Percentiles rank a stretch among this genome's conserved stretches.
phyloP scores from a whole-genome alignment of 2,113 vertebrate genomes.

The Smithornis capensis region DNA sequence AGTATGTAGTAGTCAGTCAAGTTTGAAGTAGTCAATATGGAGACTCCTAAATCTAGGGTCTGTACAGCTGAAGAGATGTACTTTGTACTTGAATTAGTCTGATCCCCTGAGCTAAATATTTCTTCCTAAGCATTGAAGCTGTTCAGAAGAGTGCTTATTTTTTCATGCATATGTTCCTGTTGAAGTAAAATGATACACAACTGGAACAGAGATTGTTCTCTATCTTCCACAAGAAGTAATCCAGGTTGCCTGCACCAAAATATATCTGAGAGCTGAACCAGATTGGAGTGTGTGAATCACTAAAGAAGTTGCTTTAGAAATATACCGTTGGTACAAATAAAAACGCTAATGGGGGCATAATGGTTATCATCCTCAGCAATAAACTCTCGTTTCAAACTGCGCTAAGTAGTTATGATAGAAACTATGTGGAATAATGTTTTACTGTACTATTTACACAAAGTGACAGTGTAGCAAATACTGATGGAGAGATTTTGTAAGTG shows the following conservation, averaged over 20 bases:
- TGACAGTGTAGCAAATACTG: background rate
- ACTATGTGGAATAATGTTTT: background rate
- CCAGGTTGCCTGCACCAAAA: background rate
- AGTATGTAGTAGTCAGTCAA: too few relatives aligned
- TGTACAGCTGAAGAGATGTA: background rate
- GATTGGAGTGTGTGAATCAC: background rate
- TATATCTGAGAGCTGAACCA: background rate
- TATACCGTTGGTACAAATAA: background rate
- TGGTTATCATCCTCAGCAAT: background rate
- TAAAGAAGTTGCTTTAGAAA: background rate
- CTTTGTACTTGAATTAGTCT: background rate
- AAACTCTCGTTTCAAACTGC: background rate
- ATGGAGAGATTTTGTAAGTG: background rate
- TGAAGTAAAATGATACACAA: background rate
- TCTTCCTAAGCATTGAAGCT: background rate
- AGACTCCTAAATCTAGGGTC: background rate
- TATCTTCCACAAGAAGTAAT: background rate
- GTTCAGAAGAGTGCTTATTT: background rate
- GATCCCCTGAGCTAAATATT: background rate
- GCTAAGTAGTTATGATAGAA: background rate
- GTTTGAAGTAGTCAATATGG: background rate
- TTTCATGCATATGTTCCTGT: background rate
- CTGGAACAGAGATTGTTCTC: background rate
- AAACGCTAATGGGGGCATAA: background rate
- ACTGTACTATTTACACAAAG: background rate